phyloP scores from a whole-genome alignment of 2,113 vertebrate genomes.

The Oceanodroma tethys region DNA sequence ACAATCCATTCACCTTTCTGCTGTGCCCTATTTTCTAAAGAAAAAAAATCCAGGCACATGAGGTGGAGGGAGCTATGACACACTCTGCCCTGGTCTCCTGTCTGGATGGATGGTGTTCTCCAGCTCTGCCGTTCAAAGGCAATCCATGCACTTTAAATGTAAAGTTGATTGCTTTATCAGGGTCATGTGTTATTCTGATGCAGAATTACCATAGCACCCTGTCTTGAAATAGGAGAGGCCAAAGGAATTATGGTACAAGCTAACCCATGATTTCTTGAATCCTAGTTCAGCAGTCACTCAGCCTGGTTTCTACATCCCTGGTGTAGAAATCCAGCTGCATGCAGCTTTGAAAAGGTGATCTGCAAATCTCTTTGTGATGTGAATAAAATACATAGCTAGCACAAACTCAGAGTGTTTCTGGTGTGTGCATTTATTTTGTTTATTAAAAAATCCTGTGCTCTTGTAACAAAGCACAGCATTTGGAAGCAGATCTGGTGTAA shows the following conservation, averaged over 20 bases:
- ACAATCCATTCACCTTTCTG: neutral
- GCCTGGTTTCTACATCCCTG: neutral
- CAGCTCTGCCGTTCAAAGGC: neutral
- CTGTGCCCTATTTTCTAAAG: neutral
- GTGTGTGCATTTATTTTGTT: slow-evolving; percentile 28
- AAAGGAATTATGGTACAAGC: neutral
- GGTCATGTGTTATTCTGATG: neutral
- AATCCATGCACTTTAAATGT: neutral
- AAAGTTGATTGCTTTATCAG: neutral
- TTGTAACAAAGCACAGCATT: neutral
- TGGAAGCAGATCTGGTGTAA: slow-evolving; percentile 27
- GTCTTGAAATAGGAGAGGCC: neutral
- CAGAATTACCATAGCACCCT: neutral
- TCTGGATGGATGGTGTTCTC: neutral
- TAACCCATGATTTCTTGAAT: neutral
- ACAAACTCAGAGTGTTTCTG: slow-evolving; percentile 1
- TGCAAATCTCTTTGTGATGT: slow-evolving; percentile 20
- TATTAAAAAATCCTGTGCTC: neutral
- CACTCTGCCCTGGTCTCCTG: neutral
- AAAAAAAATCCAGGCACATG: neutral
- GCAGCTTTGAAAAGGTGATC: slow-evolving; percentile 26
- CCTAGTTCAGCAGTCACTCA: neutral
- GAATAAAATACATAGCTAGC: slow-evolving; percentile 43
- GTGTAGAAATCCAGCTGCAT: neutral
- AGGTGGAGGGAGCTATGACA: neutral